These are phyloP conservation scores for Aldrovandia affinis DNA, from an alignment of 2,797 vertebrate genomes.

Conservation along the genomic window DNA sequence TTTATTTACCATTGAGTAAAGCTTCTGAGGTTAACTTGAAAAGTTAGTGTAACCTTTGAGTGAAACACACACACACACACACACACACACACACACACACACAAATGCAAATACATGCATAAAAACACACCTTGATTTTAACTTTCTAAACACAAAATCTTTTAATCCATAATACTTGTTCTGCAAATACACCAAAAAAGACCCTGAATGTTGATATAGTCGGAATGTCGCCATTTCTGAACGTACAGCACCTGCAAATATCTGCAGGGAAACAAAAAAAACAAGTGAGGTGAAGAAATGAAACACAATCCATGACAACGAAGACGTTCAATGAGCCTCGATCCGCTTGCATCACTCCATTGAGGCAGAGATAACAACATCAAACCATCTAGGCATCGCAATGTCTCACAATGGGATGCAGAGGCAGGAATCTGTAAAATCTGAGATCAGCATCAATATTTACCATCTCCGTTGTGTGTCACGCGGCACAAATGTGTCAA, in stretches of 20 bases:
- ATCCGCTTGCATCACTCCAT: neutral
- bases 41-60: neutral
- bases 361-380: neutral
- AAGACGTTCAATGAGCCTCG: neutral
- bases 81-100: neutral
- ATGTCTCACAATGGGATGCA: neutral
- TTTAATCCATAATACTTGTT: neutral
- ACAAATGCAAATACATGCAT: neutral
- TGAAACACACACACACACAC: neutral
- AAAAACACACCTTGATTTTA: neutral
- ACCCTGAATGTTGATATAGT: neutral
- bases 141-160: neutral
- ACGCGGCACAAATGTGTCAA: neutral
- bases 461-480: neutral
- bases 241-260: neutral
- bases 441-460: constrained; percentile 3
- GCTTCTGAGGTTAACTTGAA: too few relatives aligned
- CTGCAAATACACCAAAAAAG: neutral
- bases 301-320: neutral
- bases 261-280: neutral
- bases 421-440: neutral
- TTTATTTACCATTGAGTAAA: neutral
- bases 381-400: neutral
- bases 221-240: neutral
- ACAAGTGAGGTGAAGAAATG: neutral